phyloP scores from a whole-genome alignment of 1,140 invertebrate genomes.

The Hirudo medicinalis region DNA sequence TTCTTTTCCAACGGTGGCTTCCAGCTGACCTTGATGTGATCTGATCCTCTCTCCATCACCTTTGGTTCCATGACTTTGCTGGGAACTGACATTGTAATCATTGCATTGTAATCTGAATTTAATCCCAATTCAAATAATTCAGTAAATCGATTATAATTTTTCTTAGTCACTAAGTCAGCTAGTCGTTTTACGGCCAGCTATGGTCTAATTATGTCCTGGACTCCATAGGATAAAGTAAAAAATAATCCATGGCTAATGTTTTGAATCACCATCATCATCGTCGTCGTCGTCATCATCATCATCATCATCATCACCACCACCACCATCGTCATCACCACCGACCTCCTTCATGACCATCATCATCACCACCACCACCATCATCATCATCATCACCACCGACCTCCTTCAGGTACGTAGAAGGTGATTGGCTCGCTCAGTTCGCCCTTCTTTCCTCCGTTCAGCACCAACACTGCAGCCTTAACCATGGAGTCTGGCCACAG shows the following conservation, averaged over 20 bases:
- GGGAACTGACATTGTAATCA: slow-evolving; percentile 46
- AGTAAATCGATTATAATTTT: no score
- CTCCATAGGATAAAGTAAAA: no score
- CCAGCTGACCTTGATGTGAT: slow-evolving; percentile 72
- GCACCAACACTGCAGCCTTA: slow-evolving; percentile 18
- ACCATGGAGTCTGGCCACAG: slow-evolving; percentile 20
- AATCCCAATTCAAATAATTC: no score
- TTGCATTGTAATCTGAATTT: no score
- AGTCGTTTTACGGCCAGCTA: no score
- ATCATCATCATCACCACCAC: slow-evolving; percentile 12
- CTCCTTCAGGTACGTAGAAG: slow-evolving; percentile 23
- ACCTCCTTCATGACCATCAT: slow-evolving; percentile 21
- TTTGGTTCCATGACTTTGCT: slow-evolving; percentile 66
- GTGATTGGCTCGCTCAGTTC: slow-evolving; percentile 16
- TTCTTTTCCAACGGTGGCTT: slow-evolving; percentile 78
- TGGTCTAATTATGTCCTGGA: no score
- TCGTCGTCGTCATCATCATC: slow-evolving; percentile 5
- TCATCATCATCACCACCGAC: slow-evolving; percentile 11
- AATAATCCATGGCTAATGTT: no score
- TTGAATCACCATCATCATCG: neutral
- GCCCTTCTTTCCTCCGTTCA: slow-evolving; percentile 21
- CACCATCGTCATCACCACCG: slow-evolving; percentile 1
- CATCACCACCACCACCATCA: neutral
- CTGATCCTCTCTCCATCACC: slow-evolving; percentile 70
- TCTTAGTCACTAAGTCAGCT: no score